A percentile compares a stretch with the other conserved stretches of the same genome.
Conservation (phyloP, 2,797 vertebrate genomes). For the Odontamblyopus lacepedii region DNA sequence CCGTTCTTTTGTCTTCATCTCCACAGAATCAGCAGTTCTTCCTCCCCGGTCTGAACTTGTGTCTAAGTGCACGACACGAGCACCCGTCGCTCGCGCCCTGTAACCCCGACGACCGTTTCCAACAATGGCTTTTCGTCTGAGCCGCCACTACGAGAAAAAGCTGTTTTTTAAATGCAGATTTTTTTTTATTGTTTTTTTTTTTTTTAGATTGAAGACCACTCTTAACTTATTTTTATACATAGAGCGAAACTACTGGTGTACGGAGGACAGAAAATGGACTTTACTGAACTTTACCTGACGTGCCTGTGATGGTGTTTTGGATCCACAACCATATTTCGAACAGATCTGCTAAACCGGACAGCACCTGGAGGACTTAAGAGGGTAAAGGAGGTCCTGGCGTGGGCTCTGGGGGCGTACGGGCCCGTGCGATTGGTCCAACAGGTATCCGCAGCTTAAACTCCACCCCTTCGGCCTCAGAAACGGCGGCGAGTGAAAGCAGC, state of each 20-base stretch:
- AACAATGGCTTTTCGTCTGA: conserved; percentile 91
- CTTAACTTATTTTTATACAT: conserved; percentile 81
- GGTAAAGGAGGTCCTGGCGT: no score
- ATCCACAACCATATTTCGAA: no score
- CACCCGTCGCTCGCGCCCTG: conserved; percentile 84
- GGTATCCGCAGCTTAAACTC: no score
- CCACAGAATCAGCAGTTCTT: conserved; percentile 88
- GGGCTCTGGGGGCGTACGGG: no score
- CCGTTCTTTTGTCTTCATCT: not conserved
- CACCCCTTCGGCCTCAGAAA: no score
- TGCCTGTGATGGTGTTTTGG: not conserved
- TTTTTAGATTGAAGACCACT: conserved; percentile 44
- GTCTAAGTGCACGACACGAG: conserved; percentile 86
- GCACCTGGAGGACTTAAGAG: no score
- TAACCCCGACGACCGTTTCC: conserved; percentile 87
- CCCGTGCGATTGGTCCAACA: no score
- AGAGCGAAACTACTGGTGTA: conserved; percentile 66
- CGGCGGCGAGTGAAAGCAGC: no score
- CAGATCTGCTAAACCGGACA: no score
- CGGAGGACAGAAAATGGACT: conserved; percentile 49
- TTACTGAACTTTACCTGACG: conserved; percentile 9
- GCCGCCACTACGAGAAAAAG: conserved; percentile 25
- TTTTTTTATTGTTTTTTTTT: conserved; percentile 16
- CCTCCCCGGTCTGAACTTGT: conserved; percentile 82
- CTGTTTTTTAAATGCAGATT: conserved; percentile 23